Evolutionary conservation across 2,888 invertebrate species (phyloP), one percentile per base, ranked within the genome.

Genomic region (Entomobrya multifasciata): DNA sequence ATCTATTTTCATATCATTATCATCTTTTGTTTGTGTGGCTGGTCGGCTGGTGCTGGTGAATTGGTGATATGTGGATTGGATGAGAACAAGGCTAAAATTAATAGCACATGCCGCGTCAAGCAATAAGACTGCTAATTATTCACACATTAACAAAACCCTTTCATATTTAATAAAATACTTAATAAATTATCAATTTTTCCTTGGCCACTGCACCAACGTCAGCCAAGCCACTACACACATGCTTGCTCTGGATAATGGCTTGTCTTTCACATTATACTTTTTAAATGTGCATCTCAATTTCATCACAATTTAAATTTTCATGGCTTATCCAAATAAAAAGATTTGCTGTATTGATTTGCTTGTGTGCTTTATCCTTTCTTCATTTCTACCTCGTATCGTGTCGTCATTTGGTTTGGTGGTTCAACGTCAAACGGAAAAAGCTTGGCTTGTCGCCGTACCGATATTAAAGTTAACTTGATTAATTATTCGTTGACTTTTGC

Each of bases 391-490:
- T 11, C 5, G 6, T 44, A 10, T 44, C 44, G 6, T 44, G 44
- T 10, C 8, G 44, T 44, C n/a, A n/a, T n/a, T n/a, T n/a, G n/a
- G n/a, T n/a, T n/a, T n/a, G n/a, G n/a, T n/a, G n/a, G n/a, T n/a
- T n/a, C n/a, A n/a, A n/a, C n/a, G n/a, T n/a, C n/a, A n/a, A n/a
- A n/a, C n/a, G n/a, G n/a, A n/a, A n/a, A n/a, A n/a, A n/a, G n/a
- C n/a, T n/a, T n/a, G n/a, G 76, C 67, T 81, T 81, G 80, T 80
- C 76, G 86, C 52, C n/a, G n/a, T n/a, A n/a, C n/a, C n/a, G n/a
- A n/a, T n/a, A n/a, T n/a, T 67, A 22, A 76, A 81, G 57, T 67
- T 86, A 86, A 81, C 86, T 81, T 86, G 86, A 86, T 86, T 86
- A 86, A 86, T 86, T 81, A 86, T 79, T 70, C 22, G 77, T 47